Conservation (phyloP, 2,113 vertebrate species). For the Lagopus leucura region DNA sequence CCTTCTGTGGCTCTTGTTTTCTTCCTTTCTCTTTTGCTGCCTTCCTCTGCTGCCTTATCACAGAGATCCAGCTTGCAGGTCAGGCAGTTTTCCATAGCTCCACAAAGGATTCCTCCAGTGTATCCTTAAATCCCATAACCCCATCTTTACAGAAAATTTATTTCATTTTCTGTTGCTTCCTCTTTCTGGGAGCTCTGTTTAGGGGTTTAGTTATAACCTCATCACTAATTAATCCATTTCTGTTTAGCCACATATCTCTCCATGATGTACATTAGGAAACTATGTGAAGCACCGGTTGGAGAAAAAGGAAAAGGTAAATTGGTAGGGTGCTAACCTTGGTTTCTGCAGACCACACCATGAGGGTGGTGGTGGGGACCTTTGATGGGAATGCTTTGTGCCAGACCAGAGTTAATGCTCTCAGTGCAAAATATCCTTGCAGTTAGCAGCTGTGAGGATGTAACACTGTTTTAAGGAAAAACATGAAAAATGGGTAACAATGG, state of each 20-base stretch:
- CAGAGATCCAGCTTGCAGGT: background rate
- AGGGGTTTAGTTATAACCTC: constrained; percentile 36
- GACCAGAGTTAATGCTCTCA: background rate
- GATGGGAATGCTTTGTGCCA: background rate
- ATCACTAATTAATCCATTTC: constrained; percentile 67
- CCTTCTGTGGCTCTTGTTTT: background rate
- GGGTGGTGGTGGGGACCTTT: constrained; percentile 64
- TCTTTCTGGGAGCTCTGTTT: constrained; percentile 21
- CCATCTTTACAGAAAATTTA: background rate
- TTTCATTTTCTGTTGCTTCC: background rate
- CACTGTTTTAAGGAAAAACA: background rate
- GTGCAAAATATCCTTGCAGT: background rate
- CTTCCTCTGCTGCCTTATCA: background rate
- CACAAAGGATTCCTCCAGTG: background rate
- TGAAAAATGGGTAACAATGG: background rate
- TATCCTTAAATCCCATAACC: background rate
- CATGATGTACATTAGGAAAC: constrained; percentile 69
- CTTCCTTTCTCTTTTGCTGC: background rate
- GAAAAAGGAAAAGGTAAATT: constrained; percentile 69
- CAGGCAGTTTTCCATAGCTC: background rate
- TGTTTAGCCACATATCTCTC: constrained; percentile 69
- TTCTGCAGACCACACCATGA: constrained; percentile 40
- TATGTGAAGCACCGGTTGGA: constrained; percentile 57
- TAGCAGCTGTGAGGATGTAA: background rate
- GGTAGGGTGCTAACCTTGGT: constrained; percentile 8